These are phyloP conservation scores for Netelia virgata DNA, from an alignment of 2,888 invertebrate genomes.

Conservation along the genomic window DNA sequence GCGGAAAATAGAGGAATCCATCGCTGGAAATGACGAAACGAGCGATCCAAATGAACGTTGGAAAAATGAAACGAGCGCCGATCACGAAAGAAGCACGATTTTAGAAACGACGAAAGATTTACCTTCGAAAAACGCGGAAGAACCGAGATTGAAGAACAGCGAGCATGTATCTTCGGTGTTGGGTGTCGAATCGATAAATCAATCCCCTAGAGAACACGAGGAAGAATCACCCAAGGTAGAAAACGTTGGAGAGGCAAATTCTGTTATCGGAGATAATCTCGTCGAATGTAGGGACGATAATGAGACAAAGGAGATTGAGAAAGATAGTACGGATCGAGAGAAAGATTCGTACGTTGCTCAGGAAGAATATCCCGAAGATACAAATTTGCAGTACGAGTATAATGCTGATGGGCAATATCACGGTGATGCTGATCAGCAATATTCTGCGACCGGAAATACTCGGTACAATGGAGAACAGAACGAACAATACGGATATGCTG, in stretches of 20 bases:
- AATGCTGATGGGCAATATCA: conserved; percentile 53
- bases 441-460: conserved; percentile 43
- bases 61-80: conserved; percentile 1
- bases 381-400: conserved; percentile 66
- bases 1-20: not conserved
- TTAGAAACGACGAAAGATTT: not conserved
- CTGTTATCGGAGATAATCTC: conserved; percentile 39
- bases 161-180: not conserved
- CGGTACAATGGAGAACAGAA: conserved; percentile 49
- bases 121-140: not conserved
- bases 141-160: not conserved
- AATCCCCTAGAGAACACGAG: not conserved
- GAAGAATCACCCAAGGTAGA: not conserved
- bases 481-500: conserved; percentile 47
- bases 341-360: conserved; percentile 31
- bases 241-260: not conserved
- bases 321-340: conserved; percentile 20
- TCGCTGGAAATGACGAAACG: not conserved
- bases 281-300: conserved; percentile 36
- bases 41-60: not conserved
- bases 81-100: not conserved
- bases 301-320: conserved; percentile 18
- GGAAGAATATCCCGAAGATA: conserved; percentile 65
- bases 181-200: conserved; percentile 14
- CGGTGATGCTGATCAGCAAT: conserved; percentile 34